Percentiles rank a stretch among this genome's conserved stretches.
Conservation (phyloP, 2,888 invertebrate species). For the Cryptocheilus praepositus region DNA sequence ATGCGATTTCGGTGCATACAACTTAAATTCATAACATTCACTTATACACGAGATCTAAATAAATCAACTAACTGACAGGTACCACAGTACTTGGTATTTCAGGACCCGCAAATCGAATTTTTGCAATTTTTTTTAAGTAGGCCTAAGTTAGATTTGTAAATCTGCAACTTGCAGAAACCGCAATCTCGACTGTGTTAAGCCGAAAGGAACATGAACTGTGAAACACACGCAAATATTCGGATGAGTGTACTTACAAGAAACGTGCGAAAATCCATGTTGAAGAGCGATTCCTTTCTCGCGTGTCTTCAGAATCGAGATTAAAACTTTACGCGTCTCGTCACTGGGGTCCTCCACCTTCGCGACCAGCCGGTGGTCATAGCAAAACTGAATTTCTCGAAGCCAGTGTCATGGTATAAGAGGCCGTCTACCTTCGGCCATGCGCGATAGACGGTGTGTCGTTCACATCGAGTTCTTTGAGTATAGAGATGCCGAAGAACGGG, state of each 20-base stretch:
- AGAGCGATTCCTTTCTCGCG: slow-evolving; percentile 14
- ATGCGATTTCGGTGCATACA: no score
- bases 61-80: no score
- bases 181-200: no score
- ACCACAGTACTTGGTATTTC: no score
- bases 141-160: no score
- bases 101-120: no score
- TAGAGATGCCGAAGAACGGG: neutral
- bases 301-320: neutral
- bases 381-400: slow-evolving; percentile 69
- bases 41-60: no score
- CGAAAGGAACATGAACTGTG: no score
- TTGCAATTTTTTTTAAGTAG: no score
- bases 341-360: slow-evolving; percentile 40
- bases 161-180: no score
- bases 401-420: slow-evolving; percentile 47
- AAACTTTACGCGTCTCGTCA: slow-evolving; percentile 8
- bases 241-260: slow-evolving; percentile 60
- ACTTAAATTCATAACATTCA: no score
- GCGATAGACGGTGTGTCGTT: slow-evolving; percentile 9
- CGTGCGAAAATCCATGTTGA: slow-evolving; percentile 63
- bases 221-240: no score
- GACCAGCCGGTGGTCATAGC: slow-evolving; percentile 66
- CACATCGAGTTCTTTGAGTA: slow-evolving; percentile 5
- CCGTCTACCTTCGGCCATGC: slow-evolving; percentile 44